Percentiles rank a stretch among this genome's conserved stretches.
Evolutionary conservation across 1,140 invertebrate genomes (phyloP).

Genomic region (Drosophila pallidifrons): DNA sequence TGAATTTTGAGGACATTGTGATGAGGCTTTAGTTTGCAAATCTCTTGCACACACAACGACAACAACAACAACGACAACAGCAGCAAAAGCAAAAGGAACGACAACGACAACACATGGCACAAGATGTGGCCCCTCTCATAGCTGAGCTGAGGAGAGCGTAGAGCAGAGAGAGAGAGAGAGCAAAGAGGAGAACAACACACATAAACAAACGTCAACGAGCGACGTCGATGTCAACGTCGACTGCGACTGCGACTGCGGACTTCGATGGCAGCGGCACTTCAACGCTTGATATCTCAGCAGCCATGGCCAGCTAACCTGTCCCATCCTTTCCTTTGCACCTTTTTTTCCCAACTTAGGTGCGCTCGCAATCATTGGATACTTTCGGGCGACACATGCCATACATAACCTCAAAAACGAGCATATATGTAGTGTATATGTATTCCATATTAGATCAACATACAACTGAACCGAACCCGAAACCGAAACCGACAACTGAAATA

Average conservation of each 20-base stretch:
- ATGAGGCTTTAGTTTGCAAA: constrained; percentile 84
- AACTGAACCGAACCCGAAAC: not conserved
- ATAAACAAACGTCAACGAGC: constrained; percentile 63
- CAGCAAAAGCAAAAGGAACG: constrained; percentile 51
- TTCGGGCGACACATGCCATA: not conserved
- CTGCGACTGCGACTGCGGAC: constrained; percentile 24
- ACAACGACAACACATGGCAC: constrained; percentile 32
- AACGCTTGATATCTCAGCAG: constrained; percentile 52
- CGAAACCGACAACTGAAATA: not conserved
- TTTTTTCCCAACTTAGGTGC: not conserved
- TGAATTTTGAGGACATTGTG: constrained; percentile 83
- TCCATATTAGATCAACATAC: not conserved
- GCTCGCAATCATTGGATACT: constrained; percentile 28
- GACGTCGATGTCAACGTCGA: constrained; percentile 24
- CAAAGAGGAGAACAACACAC: constrained; percentile 40
- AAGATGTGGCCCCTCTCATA: constrained; percentile 38
- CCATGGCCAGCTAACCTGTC: constrained; percentile 43
- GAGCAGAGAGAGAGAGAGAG: not conserved
- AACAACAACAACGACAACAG: constrained; percentile 38
- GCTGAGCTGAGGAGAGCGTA: not conserved
- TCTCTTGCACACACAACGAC: constrained; percentile 70
- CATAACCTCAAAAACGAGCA: constrained; percentile 10
- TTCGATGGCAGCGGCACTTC: constrained; percentile 43
- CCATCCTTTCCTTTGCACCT: not conserved
- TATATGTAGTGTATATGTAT: too few relatives aligned